Evolutionary conservation across 2,113 vertebrate genomes (phyloP).

Genomic region (Uria aalge): DNA sequence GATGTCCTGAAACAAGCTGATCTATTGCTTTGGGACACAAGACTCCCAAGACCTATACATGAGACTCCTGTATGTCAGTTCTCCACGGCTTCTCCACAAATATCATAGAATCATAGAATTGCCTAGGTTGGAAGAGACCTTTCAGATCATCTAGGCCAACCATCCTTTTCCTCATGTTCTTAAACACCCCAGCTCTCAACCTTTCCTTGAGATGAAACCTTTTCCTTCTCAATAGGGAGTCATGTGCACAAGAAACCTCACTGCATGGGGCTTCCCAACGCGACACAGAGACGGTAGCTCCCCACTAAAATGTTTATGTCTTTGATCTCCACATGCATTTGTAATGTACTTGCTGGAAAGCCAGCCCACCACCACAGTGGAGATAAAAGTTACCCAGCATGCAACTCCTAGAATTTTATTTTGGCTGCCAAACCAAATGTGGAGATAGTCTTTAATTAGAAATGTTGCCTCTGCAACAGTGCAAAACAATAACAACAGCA

Average conservation of each 20-base stretch:
- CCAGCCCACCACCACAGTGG: not conserved
- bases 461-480: not conserved
- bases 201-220: not conserved
- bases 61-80: not conserved
- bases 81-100: not conserved
- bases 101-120: not conserved
- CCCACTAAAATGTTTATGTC: not conserved
- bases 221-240: not conserved
- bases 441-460: constrained; percentile 18
- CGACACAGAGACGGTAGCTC: fast-evolving
- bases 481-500: not conserved
- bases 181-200: not conserved
- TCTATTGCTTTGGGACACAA: not conserved
- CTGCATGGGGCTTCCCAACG: not conserved
- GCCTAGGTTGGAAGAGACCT: too few relatives aligned
- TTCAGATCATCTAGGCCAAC: too few relatives aligned
- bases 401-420: not conserved
- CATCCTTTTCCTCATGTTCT: not conserved
- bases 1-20: not conserved
- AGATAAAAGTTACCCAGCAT: not conserved
- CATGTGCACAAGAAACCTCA: not conserved
- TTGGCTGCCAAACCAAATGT: constrained; percentile 39
- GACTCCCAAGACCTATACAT: not conserved
- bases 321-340: not conserved
- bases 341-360: not conserved